phyloP scores from a whole-genome alignment of 2,113 vertebrate species.

The Mus pahari region DNA sequence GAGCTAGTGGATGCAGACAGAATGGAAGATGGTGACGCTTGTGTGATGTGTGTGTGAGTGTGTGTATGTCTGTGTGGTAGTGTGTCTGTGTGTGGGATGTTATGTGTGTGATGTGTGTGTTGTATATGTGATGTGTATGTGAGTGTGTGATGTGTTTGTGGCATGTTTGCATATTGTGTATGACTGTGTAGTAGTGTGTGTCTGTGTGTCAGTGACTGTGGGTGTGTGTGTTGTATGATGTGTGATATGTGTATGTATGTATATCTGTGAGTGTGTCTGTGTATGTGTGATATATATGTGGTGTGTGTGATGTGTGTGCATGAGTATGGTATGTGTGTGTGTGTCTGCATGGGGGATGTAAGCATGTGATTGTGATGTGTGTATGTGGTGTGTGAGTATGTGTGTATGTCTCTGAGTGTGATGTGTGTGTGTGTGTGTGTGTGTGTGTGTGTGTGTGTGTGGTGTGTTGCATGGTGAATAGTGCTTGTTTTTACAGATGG shows the following conservation, averaged over 20 bases:
- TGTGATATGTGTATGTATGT: not conserved
- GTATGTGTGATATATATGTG: not conserved
- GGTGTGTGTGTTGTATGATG: not conserved
- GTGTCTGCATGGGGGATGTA: not conserved
- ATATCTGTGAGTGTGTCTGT: not conserved
- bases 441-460: not conserved
- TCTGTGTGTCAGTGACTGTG: not conserved
- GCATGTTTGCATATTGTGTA: not conserved
- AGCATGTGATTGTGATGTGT: not conserved
- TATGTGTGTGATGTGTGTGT: not conserved
- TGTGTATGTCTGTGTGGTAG: not conserved
- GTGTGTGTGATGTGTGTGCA: too few relatives aligned
- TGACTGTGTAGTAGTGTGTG: not conserved
- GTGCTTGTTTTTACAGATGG: not conserved
- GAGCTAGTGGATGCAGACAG: slow-evolving; percentile 33
- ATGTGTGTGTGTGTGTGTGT: not conserved
- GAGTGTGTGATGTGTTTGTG: not conserved
- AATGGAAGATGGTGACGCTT: not conserved
- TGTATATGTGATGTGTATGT: not conserved
- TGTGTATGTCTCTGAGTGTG: not conserved
- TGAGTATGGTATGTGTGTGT: too few relatives aligned
- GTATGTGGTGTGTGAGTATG: not conserved
- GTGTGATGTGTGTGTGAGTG: not conserved
- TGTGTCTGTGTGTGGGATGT: too few relatives aligned
- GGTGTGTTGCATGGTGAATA: not conserved